Percentiles rank a stretch among this genome's conserved stretches.
These are phyloP conservation scores for Propithecus coquereli DNA, from an alignment of 2,113 vertebrate species.

Conservation along the genomic window DNA sequence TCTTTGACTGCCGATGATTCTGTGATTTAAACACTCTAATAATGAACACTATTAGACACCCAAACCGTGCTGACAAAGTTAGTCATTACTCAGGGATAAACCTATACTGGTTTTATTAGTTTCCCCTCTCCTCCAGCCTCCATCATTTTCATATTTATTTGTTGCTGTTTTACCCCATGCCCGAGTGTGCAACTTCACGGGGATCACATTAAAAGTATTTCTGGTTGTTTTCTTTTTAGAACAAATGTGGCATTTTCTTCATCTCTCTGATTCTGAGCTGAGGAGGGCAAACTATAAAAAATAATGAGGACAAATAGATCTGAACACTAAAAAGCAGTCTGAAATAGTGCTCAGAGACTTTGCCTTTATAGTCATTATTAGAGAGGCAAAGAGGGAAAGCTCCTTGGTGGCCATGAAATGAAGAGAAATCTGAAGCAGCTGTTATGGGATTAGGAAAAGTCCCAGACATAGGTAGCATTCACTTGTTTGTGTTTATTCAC, in stretches of 20 bases:
- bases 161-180: constrained; percentile 12
- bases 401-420: not conserved
- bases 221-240: constrained; percentile 53
- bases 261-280: constrained; percentile 34
- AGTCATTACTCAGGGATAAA: constrained; percentile 25
- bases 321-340: constrained; percentile 33
- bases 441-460: constrained; percentile 4
- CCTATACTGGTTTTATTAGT: not conserved
- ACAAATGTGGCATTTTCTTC: constrained; percentile 59
- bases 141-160: constrained; percentile 30
- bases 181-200: not conserved
- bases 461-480: not conserved
- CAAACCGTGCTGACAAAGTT: not conserved
- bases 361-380: constrained; percentile 24
- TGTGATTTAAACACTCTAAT: not conserved
- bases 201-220: constrained; percentile 48
- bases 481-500: not conserved
- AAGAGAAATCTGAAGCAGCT: constrained; percentile 40
- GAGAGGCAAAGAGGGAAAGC: constrained; percentile 18
- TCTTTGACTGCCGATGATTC: not conserved
- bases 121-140: not conserved
- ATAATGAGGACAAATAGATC: constrained; percentile 47
- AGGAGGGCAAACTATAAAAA: constrained; percentile 61
- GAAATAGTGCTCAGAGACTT: constrained; percentile 19
- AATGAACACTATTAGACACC: not conserved